A percentile compares a stretch with the other conserved stretches of the same genome.
Evolutionary conservation across 2,888 invertebrate species (phyloP).

Genomic region (Folsomia manolachei): DNA sequence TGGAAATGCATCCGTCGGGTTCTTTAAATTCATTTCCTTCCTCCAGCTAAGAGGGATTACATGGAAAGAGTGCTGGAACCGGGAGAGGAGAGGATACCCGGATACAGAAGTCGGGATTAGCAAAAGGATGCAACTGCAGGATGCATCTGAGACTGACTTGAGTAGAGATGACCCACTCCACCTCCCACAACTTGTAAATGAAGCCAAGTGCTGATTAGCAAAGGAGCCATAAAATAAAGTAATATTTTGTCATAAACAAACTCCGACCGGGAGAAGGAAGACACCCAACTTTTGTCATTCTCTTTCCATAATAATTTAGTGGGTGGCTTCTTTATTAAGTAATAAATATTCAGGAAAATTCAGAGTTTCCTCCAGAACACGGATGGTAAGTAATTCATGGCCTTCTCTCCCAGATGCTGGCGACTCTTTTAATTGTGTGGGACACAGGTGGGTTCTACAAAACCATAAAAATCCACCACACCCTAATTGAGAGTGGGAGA

Average conservation of each 20-base stretch:
- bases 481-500: no score
- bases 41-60: neutral
- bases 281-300: neutral
- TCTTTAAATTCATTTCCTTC: neutral
- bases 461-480: neutral
- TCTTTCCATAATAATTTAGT: neutral
- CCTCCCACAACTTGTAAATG: no score
- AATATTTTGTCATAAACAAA: no score
- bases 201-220: constrained; percentile 7
- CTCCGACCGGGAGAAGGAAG: neutral
- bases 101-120: neutral
- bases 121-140: no score
- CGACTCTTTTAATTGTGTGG: neutral
- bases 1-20: neutral
- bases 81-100: neutral
- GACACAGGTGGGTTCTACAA: neutral
- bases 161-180: no score
- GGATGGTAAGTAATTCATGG: neutral
- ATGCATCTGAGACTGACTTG: no score
- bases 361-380: neutral
- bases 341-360: constrained; percentile 1
- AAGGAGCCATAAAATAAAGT: no score
- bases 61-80: neutral
- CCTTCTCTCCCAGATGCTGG: neutral
- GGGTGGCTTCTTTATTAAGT: constrained; percentile 12